These are phyloP conservation scores for Chymomyza costata DNA, from an alignment of 1,140 invertebrate species.

Conservation along the genomic window DNA sequence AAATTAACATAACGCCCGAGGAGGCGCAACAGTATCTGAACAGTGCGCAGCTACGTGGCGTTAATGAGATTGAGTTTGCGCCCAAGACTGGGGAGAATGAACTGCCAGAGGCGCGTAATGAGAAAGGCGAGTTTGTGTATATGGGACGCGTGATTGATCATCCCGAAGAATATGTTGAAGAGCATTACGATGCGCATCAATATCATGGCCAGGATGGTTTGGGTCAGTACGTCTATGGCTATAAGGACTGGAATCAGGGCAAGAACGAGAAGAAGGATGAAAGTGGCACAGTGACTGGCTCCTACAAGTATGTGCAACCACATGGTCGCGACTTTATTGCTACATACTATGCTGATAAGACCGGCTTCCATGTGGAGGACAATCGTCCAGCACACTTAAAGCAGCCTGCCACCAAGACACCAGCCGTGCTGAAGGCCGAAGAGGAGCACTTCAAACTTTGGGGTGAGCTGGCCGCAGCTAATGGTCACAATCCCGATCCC, in stretches of 20 bases:
- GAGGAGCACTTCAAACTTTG: constrained; percentile 80
- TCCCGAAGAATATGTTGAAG: constrained; percentile 80
- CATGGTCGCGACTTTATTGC: constrained; percentile 75
- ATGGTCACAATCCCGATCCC: constrained; percentile 76
- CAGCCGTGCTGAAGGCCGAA: constrained; percentile 79
- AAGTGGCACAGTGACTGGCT: constrained; percentile 61
- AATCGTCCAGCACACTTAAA: constrained; percentile 79
- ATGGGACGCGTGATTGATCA: constrained; percentile 79
- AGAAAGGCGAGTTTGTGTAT: constrained; percentile 78
- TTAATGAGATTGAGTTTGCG: constrained; percentile 75
- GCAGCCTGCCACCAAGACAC: constrained; percentile 78
- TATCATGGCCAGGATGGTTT: constrained; percentile 81
- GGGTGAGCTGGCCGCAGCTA: constrained; percentile 79
- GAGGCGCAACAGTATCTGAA: constrained; percentile 79
- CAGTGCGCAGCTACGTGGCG: constrained; percentile 52
- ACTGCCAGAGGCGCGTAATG: constrained; percentile 75
- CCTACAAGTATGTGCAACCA: constrained; percentile 73
- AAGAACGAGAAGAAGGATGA: constrained; percentile 76
- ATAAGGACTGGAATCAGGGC: constrained; percentile 80
- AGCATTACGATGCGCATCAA: constrained; percentile 80
- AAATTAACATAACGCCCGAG: constrained; percentile 79
- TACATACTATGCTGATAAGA: constrained; percentile 80
- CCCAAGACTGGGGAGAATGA: constrained; percentile 76
- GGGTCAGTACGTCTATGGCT: constrained; percentile 81
- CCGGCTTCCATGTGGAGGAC: constrained; percentile 82